Base-by-base conservation (phyloP, 2,797 vertebrate genomes). In the Thalassophryne amazonica region DNA sequence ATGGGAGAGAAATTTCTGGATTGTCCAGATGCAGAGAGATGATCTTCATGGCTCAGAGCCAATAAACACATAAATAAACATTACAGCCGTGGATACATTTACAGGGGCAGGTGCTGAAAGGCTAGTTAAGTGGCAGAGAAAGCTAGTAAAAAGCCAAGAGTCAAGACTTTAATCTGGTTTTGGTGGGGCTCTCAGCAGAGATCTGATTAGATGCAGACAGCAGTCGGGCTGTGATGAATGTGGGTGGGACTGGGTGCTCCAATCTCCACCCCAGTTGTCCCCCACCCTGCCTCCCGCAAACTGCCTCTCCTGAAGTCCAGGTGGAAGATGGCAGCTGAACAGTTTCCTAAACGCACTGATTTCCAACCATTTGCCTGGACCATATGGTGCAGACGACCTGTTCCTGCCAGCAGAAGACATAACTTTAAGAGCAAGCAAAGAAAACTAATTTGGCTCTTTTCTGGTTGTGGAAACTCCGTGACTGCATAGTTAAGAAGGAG, bases 131-230 rank as follows among this genome's bases (percentile, higher is more conserved):
- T 89, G 85, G 73, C 60, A 78, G 64, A 70, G 63, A 83, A 65
- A 83, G 78, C 76, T 78, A 73, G 81, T 86, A 81, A 86, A 80
- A 82, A 64, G 65, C 65, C 71, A 72, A 27, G 69, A 74, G 73
- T 80, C 84, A 80, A 45, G 73, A 81, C 83, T 86, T 80, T 90
- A 88, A 90, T 90, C 79, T 81, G 70, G 77, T 90, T 90, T 85
- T 45, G 69, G 75, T 63, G 66, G 67, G 55, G 75, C 73, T 77
- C 64, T 82, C 70, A 67, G 79, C 65, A 66, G 54, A 75, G 81
- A 87, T 87, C 70, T 86, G 86, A 90, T 91, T 88, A 89, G 76
- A 84, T 55, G 73, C 69, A 78, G 87, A 82, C 73, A 69, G 41
- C n/a, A 10, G 63, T 49, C 75, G 51, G 43, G 37, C 54, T 53